Evolutionary conservation across 2,797 vertebrate species (phyloP), one percentile per base, ranked within the genome.

Genomic region (Protosalanx chinensis): DNA sequence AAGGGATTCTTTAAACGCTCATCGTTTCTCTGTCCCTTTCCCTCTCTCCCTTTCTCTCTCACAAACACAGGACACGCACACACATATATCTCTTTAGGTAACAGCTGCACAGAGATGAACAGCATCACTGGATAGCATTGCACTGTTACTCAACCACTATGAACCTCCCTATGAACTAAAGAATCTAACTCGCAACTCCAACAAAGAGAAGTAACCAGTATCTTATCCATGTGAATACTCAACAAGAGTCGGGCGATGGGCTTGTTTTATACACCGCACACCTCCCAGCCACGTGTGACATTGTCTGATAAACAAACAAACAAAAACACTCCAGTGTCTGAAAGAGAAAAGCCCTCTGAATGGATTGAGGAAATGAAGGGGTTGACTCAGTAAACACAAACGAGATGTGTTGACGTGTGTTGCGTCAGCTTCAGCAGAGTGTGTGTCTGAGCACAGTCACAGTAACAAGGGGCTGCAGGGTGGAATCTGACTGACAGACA

Each of bases 161-260:
- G 80, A 72, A 13, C 7, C 0, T 7, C 79, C 83, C 82, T 67
- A 67, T 4, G 56, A 71, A 64, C 77, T 64, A 64, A 81, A 85
- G 80, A 87, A 84, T 80, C 69, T 64, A 64, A n/a, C 61, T 73
- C 76, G 79, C 79, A 83, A 82, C 82, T 68, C 74, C 71, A 75
- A 84, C 84, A 84, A 79, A 85, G 81, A 76, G 67, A 30, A 64
- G 62, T 62, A 79, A 81, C 77, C 80, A 79, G 78, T 72, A 78
- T 78, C 72, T 74, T 76, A 80, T 84, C 79, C 79, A 63, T 59
- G 72, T 67, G 83, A 78, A 84, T 75, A 79, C 12, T 27, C 29
- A 32, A 8, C 20, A 27, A n/a, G 57, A 23, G 16, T 33, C 29
- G 18, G 15, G 60, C 60, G 5, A 5, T n/a, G 27, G 60, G 41